Evolutionary conservation across 2,797 vertebrate species (phyloP).

Genomic region (Eulemur rubriventer): DNA sequence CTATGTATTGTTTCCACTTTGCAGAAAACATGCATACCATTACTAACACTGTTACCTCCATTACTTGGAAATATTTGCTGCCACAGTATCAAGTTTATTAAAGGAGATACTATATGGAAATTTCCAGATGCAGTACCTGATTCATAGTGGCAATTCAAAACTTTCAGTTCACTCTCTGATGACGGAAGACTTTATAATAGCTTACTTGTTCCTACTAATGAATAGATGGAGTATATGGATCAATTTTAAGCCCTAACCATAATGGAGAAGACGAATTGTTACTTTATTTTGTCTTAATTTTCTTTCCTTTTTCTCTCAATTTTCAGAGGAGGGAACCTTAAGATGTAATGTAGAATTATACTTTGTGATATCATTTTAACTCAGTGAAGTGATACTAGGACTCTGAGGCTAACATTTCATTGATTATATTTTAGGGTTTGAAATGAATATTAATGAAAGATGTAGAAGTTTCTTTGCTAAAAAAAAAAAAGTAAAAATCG

Average conservation of each 20-base stretch:
- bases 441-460: neutral
- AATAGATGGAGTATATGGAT: neutral
- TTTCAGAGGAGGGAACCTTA: neutral
- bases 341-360: neutral
- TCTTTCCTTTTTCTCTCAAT: neutral
- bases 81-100: neutral
- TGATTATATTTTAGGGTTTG: neutral
- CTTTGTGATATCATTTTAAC: neutral
- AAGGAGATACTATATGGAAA: neutral
- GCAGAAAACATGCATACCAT: neutral
- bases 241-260: neutral
- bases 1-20: neutral
- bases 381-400: neutral
- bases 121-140: neutral
- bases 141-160: neutral
- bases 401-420: neutral
- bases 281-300: neutral
- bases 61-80: neutral
- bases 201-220: neutral
- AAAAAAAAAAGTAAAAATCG: neutral
- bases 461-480: neutral
- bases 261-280: rapidly evolving
- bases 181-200: neutral
- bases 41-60: neutral
- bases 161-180: neutral